Conservation (phyloP, 2,797 vertebrate genomes). For the Podarcis siculus region DNA sequence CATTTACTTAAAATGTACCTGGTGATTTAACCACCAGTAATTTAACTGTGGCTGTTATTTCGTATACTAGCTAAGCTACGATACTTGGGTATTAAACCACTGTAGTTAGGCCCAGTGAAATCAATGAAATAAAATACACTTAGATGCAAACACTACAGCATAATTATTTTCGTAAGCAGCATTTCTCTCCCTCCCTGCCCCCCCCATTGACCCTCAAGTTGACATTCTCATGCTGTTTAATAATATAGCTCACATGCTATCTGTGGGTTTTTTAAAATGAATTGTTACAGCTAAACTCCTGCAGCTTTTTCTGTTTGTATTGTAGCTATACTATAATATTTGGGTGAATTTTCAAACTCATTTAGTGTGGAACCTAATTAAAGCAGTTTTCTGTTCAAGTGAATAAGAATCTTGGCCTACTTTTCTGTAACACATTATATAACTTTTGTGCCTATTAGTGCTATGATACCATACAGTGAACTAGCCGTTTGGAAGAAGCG, state of each 20-base stretch:
- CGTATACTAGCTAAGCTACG: background rate
- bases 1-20: background rate
- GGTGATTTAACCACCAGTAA: background rate
- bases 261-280: background rate
- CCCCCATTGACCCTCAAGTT: background rate
- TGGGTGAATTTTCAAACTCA: constrained; percentile 31
- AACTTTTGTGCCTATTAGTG: constrained; percentile 63
- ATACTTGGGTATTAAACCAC: background rate
- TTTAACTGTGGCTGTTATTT: background rate
- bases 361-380: constrained; percentile 39
- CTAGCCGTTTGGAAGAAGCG: constrained; percentile 56
- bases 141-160: background rate
- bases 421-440: constrained; percentile 51
- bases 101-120: background rate
- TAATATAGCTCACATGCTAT: background rate
- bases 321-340: background rate
- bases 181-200: background rate
- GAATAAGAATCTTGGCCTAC: constrained; percentile 36
- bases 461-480: constrained; percentile 53
- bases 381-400: constrained; percentile 44
- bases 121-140: background rate
- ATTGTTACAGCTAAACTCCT: background rate
- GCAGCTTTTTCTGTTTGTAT: background rate
- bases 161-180: background rate
- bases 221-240: background rate